phyloP scores from a whole-genome alignment of 2,888 invertebrate species.

The Drosophila nr. perissopoda region DNA sequence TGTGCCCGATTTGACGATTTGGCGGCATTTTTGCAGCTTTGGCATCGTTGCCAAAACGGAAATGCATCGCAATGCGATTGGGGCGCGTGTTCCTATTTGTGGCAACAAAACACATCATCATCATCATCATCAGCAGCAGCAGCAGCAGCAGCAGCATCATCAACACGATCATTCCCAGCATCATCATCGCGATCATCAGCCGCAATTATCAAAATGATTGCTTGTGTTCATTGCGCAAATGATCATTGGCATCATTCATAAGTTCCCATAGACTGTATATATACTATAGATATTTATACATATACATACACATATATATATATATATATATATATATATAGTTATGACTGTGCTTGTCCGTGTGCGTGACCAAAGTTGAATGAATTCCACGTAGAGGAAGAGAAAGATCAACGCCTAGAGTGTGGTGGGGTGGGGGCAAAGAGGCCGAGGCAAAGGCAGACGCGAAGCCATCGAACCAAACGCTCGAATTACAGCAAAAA shows the following conservation, averaged over 20 bases:
- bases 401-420: constrained; percentile 4
- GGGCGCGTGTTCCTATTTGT: constrained; percentile 69
- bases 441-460: background rate
- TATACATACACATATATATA: background rate
- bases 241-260: constrained; percentile 66
- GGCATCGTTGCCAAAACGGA: constrained; percentile 70
- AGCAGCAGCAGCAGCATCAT: background rate
- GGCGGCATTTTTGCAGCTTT: constrained; percentile 31
- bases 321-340: background rate
- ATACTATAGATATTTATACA: background rate
- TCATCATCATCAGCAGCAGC: background rate
- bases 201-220: background rate
- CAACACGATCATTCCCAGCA: background rate
- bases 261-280: constrained; percentile 48
- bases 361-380: constrained; percentile 56
- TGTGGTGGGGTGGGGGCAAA: background rate
- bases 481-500: constrained; percentile 44
- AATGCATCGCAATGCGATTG: constrained; percentile 60
- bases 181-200: constrained; percentile 2
- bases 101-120: constrained; percentile 50
- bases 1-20: constrained; percentile 19
- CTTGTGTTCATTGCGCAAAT: constrained; percentile 22
- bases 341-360: constrained; percentile 3
- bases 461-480: constrained; percentile 40
- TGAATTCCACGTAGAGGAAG: constrained; percentile 52